Evolutionary conservation across 2,888 invertebrate species (phyloP), one percentile per base, ranked within the genome.

Genomic region (Aporophyla lueneburgensis): DNA sequence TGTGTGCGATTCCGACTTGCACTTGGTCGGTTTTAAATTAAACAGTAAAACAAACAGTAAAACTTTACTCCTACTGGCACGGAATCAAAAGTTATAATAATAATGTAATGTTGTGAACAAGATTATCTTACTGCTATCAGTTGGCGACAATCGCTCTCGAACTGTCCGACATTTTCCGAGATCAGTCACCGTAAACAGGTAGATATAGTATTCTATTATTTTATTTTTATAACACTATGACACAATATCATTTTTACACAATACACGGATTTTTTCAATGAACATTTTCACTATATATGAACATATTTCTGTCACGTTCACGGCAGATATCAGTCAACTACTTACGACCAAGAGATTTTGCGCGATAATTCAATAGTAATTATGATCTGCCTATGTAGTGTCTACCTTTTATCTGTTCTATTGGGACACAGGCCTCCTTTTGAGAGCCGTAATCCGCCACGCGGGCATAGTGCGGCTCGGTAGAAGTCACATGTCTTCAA

Each of bases 11-110:
- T 7, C 10, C 43, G 43, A 7, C 7, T 46, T 12, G 12, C 10
- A 46, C 43, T 46, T 12, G 43, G 10, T 10, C 12, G 43, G 43
- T 46, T 46, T 46, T 46, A 46, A 46, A 46, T 72, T n/a, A n/a
- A n/a, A n/a, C n/a, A n/a, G n/a, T n/a, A n/a, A n/a, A n/a, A 56
- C 21, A 56, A 65, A 67, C 68, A 43, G 74, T 68, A 46, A 71
- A 66, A 53, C 5, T 54, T 71, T 21, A 69, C 69, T 74, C n/a
- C 4, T 51, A 58, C 76, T 85, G 84, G 82, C 85, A 82, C 61
- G 6, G 24, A 63, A 65, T 74, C 76, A 78, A 79, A 53, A 72
- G 33, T 68, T 63, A 51, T 61, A 53, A 75, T 79, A 63, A 65
- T 78, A 71, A 56, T 40, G 53, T 65, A 58, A 62, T 66, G 71